phyloP scores from a whole-genome alignment of 2,888 invertebrate genomes.

The Lutraria lutraria region DNA sequence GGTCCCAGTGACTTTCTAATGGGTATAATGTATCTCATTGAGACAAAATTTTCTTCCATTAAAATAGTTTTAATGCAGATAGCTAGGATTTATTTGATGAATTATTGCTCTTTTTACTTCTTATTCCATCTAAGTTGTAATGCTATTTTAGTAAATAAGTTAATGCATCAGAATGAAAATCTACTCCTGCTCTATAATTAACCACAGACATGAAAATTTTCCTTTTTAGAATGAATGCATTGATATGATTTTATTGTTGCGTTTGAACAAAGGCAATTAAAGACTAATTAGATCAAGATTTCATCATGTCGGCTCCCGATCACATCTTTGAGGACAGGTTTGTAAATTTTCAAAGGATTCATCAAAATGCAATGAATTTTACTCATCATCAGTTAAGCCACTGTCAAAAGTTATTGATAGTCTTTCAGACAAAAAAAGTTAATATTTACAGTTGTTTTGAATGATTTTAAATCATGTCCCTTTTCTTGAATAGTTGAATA shows the following conservation, averaged over 20 bases:
- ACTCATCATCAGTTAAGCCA: no score
- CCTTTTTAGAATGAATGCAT: background rate
- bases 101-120: background rate
- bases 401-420: no score
- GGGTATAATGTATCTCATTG: background rate
- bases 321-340: no score
- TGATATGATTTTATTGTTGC: background rate
- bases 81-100: constrained; percentile 7
- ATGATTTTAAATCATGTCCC: no score
- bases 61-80: background rate
- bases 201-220: background rate
- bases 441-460: no score
- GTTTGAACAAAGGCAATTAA: background rate
- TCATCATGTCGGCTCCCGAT: no score
- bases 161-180: constrained; percentile 6
- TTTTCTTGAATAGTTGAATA: no score
- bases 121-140: no score
- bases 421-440: no score
- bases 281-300: background rate
- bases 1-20: constrained; percentile 14
- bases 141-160: background rate
- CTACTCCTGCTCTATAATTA: background rate
- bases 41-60: background rate
- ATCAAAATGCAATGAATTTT: no score
- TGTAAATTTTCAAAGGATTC: no score